Percentiles rank a stretch among this genome's conserved stretches.
phyloP scores from a whole-genome alignment of 2,113 vertebrate genomes.

The Pelusios castaneus region DNA sequence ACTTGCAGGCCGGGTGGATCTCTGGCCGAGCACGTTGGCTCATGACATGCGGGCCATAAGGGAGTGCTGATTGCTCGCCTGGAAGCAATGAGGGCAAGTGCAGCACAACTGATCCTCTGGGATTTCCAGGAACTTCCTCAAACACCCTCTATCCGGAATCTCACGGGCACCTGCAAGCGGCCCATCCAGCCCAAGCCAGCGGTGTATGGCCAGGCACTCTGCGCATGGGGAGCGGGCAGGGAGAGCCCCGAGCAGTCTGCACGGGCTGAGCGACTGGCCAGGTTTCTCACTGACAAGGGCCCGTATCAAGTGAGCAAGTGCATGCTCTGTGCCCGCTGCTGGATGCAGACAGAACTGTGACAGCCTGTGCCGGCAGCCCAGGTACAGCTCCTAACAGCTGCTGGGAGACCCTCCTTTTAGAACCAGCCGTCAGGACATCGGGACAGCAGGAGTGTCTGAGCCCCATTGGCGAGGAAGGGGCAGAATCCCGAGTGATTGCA shows the following conservation, averaged over 20 bases:
- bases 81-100: rapidly evolving
- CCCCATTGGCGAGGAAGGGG: background rate
- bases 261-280: too few species aligned
- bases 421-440: background rate
- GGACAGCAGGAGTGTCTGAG: background rate
- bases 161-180: rapidly evolving
- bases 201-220: too few species aligned
- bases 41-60: conserved; percentile 60
- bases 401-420: background rate
- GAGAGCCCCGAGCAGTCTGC: too few species aligned
- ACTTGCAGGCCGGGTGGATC: conserved; percentile 62
- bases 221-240: too few species aligned
- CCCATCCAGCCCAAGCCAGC: too few species aligned
- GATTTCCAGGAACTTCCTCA: background rate
- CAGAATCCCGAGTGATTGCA: too few species aligned
- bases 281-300: too few species aligned
- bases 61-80: conserved; percentile 31
- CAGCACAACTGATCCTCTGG: background rate
- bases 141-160: background rate
- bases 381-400: background rate
- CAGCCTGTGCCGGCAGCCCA: too few species aligned
- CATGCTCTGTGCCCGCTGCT: too few species aligned
- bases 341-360: too few species aligned
- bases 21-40: conserved; percentile 61
- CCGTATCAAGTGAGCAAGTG: too few species aligned